phyloP scores from a whole-genome alignment of 2,113 vertebrate genomes.

The Anolis sagrei region DNA sequence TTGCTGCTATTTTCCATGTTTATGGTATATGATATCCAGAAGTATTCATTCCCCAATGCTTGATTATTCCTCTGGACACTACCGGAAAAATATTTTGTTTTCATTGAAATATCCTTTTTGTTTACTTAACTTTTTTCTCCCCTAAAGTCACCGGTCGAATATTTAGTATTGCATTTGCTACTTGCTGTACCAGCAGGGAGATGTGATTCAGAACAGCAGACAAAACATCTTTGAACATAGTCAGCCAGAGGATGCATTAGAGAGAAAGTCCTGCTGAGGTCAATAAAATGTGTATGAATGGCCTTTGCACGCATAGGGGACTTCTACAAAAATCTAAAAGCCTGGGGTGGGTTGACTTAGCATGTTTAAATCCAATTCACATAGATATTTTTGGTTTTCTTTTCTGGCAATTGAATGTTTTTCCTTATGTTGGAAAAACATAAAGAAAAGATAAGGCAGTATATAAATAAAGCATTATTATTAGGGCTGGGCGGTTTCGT shows the following conservation, averaged over 20 bases:
- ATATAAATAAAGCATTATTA: no score
- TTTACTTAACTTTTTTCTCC: background rate
- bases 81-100: background rate
- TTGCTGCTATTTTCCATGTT: slow-evolving; percentile 9
- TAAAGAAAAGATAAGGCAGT: no score
- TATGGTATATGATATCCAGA: slow-evolving; percentile 18
- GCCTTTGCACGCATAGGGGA: background rate
- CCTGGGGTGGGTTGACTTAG: background rate
- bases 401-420: no score
- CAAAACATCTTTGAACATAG: background rate
- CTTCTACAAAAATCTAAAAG: background rate
- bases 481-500: no score
- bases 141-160: background rate
- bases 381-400: no score
- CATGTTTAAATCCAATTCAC: background rate
- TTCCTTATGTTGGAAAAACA: no score
- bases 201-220: slow-evolving; percentile 18
- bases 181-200: background rate
- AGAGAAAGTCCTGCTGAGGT: background rate
- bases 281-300: background rate
- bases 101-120: background rate
- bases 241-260: slow-evolving; percentile 3
- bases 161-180: background rate
- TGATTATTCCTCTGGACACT: background rate
- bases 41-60: slow-evolving; percentile 6